Conservation (phyloP, 2,888 invertebrate species). For the Lasiommata megera region DNA sequence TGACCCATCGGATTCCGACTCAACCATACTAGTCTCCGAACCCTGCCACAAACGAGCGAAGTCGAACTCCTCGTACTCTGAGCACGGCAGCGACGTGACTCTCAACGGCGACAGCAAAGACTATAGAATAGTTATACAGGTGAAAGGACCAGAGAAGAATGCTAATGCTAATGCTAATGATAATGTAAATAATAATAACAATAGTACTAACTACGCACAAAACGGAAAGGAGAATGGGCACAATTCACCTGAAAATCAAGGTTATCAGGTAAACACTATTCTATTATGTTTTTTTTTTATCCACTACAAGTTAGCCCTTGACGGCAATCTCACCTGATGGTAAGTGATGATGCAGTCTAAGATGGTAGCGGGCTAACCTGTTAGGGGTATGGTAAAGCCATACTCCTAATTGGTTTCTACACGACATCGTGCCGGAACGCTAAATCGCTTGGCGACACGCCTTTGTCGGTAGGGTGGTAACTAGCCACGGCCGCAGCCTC, state of each 20-base stretch:
- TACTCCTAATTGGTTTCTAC: too few relatives aligned
- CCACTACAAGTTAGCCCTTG: too few relatives aligned
- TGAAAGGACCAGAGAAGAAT: constrained; percentile 70
- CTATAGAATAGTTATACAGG: constrained; percentile 92
- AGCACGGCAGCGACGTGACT: constrained; percentile 82
- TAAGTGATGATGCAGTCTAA: too few relatives aligned
- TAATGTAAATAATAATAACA: constrained; percentile 66
- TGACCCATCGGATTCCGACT: constrained; percentile 94
- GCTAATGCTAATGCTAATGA: constrained; percentile 58
- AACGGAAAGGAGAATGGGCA: constrained; percentile 72
- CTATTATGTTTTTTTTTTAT: not conserved
- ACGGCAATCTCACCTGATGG: too few relatives aligned
- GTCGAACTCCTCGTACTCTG: constrained; percentile 69
- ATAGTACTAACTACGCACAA: constrained; percentile 67
- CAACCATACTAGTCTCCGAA: constrained; percentile 92
- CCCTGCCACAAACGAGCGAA: constrained; percentile 83
- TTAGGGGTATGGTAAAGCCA: too few relatives aligned
- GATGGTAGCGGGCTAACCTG: too few relatives aligned
- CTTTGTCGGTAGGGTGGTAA: too few relatives aligned
- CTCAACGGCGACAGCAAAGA: constrained; percentile 75
- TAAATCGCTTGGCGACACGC: too few relatives aligned
- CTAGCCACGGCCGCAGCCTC: too few relatives aligned
- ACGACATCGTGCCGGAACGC: too few relatives aligned
- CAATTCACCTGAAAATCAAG: constrained; percentile 79
- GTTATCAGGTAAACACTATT: constrained; percentile 73